Base-by-base conservation (phyloP, 2,797 vertebrate species). In the Falco peregrinus region DNA sequence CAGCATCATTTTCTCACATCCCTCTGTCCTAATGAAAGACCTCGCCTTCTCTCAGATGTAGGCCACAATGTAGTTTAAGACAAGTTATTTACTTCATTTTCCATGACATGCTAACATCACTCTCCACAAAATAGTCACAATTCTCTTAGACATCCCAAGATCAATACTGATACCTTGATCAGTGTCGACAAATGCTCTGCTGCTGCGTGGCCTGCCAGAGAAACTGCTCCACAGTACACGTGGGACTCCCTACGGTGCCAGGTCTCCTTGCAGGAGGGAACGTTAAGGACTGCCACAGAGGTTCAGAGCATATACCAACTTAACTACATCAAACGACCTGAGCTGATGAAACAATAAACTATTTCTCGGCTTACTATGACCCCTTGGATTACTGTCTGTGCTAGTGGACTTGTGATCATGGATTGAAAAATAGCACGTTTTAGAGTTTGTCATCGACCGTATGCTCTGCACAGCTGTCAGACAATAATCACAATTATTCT, bases 401-500 rank as follows among this genome's bases (percentile, higher is more conserved):
- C 63, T 78, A 83, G 76, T 45, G 57, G 78, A 90, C 64, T 92
- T 80, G 65, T 80, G 84, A 87, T 75, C 86, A 65, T 6, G 53
- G 61, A 84, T 11, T 69, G 68, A 91, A 95, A 95, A 95, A 10
- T 15, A 74, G 76, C 68, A 91, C 7, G 0, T 77, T 92, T 93
- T 16, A 83, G 84, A 91, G 78, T 85, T 63, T 81, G 78, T 69
- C 84, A 95, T 75, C 0, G 8, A 87, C 90, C 81, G 78, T 33
- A 68, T 10, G 71, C 57, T 92, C 92, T 87, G 81, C 90, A 91
- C 94, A 96, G 94, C 86, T 96, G 94, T 77, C 92, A 96, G 84
- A 87, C 88, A 95, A 95, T 82, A 93, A 96, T 92, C 77, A 90
- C 86, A 92, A 87, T 95, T 93, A 96, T 89, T 95, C 47, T 86